phyloP scores from a whole-genome alignment of 2,797 vertebrate species.

The Enteromius thamalakanensis region DNA sequence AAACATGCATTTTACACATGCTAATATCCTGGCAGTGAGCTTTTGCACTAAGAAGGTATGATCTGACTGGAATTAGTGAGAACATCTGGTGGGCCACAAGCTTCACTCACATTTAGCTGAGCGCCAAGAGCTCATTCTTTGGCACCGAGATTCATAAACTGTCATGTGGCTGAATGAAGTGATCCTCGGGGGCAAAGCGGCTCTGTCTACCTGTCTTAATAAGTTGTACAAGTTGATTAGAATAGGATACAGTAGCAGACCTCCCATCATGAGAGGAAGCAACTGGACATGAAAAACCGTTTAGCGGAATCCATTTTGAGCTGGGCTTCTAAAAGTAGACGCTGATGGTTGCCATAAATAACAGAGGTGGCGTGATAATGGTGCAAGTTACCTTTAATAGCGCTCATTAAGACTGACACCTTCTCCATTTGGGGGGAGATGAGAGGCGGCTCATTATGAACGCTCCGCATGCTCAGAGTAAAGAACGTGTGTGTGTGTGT shows the following conservation, averaged over 20 bases:
- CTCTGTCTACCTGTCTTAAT: conserved; percentile 51
- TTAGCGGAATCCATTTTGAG: conserved; percentile 66
- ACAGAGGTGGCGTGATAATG: conserved; percentile 70
- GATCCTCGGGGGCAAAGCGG: conserved; percentile 33
- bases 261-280: conserved; percentile 60
- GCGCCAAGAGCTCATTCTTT: conserved; percentile 48
- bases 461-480: conserved; percentile 49
- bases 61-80: conserved; percentile 38
- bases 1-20: conserved; percentile 23
- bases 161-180: conserved; percentile 48
- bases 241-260: conserved; percentile 49
- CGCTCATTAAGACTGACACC: conserved; percentile 72
- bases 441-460: conserved; percentile 63
- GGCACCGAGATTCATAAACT: conserved; percentile 16
- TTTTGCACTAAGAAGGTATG: conserved; percentile 25
- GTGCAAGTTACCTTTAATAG: conserved; percentile 75
- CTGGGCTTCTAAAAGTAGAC: conserved; percentile 64
- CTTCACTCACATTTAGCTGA: conserved; percentile 28
- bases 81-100: conserved; percentile 26
- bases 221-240: conserved; percentile 51
- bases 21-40: conserved; percentile 22
- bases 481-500: neutral
- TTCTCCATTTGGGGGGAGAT: conserved; percentile 68
- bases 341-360: conserved; percentile 77
- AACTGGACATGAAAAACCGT: conserved; percentile 63